phyloP scores from a whole-genome alignment of 2,113 vertebrate species.

The Sturnus vulgaris region DNA sequence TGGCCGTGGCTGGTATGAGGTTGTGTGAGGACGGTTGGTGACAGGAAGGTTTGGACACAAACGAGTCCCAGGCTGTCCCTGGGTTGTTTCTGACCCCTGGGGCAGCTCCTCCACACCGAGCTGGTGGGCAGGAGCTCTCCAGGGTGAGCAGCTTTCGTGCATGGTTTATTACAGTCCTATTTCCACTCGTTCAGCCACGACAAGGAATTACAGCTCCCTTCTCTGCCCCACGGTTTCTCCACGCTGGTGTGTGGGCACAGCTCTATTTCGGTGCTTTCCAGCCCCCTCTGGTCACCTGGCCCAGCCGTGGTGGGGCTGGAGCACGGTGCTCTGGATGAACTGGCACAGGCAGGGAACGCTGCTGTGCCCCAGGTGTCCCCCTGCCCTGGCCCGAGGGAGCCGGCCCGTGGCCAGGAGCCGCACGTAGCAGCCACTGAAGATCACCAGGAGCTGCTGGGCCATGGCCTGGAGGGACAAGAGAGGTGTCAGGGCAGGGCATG shows the following conservation, averaged over 20 bases:
- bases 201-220: neutral
- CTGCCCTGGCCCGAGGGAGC: slow-evolving; percentile 14
- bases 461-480: slow-evolving; percentile 50
- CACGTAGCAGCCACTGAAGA: slow-evolving; percentile 72
- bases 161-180: neutral
- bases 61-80: neutral
- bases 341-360: slow-evolving; percentile 70
- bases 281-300: neutral
- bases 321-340: slow-evolving; percentile 57
- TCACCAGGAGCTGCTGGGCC: slow-evolving; percentile 73
- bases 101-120: neutral
- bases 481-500: neutral
- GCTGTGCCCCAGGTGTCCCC: slow-evolving; percentile 51
- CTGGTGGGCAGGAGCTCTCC: neutral
- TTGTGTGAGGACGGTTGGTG: neutral
- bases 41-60: too few relatives aligned
- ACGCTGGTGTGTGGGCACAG: accelerated
- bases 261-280: neutral
- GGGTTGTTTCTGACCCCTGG: neutral
- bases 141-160: neutral
- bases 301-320: slow-evolving; percentile 16
- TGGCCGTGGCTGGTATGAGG: accelerated
- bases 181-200: neutral
- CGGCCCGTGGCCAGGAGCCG: slow-evolving; percentile 70
- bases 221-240: neutral